Base-by-base conservation (phyloP, 2,888 invertebrate species). In the Colletes collaris region DNA sequence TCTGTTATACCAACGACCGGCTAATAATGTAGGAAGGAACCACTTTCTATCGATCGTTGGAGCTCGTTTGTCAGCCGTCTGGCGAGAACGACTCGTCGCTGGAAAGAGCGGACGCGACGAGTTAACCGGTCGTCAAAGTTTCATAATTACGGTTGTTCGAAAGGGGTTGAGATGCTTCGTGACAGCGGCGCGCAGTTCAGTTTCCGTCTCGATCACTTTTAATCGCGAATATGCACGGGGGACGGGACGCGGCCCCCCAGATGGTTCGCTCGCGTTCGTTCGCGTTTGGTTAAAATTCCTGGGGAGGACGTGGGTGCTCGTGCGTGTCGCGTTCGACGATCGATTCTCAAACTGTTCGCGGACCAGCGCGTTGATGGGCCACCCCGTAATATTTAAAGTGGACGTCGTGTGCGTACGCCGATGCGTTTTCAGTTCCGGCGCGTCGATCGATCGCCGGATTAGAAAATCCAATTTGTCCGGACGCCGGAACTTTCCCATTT, bases 401-500 rank as follows among this genome's bases (percentile, higher is more conserved):
- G 27, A n/a, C 8, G 8, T 67, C 50, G 50, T 56, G 60, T 62
- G 60, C 40, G 50, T 63, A 19, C 62, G 55, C 27, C 13, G 53
- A 55, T 40, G 40, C 40, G 40, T 40, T 40, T 40, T 6, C 59
- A 56, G 19, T 16, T 11, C 19, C 53, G 53, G 19, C 27, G 10
- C 63, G 50, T 40, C 10, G 72, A 66, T 73, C 73, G 73, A 76
- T 72, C 64, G 52, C 35, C 60, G 35, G 55, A 76, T 55, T 66
- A 62, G 60, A 13, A 44, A 66, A 76, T 73, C 65, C 60, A 53
- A 76, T 72, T 72, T 53, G 49, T 27, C 19, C 40, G 73, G 67
- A 60, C 40, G 6, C 40, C 6, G 40, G 40, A 40, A 40, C 40
- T 4, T 40, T 40, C 3, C 6, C 4, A 40, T 6, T 40, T 40